Percentiles rank a stretch among this genome's conserved stretches.
These are phyloP conservation scores for Spodoptera exigua DNA, from an alignment of 2,888 invertebrate genomes.

Conservation along the genomic window DNA sequence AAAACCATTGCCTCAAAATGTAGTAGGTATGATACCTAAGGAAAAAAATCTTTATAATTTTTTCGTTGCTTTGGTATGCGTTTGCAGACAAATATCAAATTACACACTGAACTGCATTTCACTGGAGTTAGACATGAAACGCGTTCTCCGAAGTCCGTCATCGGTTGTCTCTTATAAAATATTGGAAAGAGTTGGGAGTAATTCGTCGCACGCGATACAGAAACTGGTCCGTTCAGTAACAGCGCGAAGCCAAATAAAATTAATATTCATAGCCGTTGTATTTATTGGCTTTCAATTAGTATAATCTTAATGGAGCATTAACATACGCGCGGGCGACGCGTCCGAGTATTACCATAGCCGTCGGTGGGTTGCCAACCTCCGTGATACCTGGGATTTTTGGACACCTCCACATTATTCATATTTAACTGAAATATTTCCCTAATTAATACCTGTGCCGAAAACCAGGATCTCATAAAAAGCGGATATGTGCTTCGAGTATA, in stretches of 20 bases:
- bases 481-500: constrained; percentile 15
- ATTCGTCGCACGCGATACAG: constrained; percentile 77
- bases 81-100: constrained; percentile 17
- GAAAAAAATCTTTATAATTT: too few relatives aligned
- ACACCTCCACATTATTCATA: constrained; percentile 9
- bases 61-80: too few relatives aligned
- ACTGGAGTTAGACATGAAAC: constrained; percentile 30
- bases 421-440: background rate
- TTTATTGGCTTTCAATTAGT: constrained; percentile 90
- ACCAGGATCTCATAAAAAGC: constrained; percentile 21
- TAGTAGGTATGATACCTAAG: too few relatives aligned
- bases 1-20: too few relatives aligned
- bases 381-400: constrained; percentile 29
- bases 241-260: constrained; percentile 85
- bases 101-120: constrained; percentile 29
- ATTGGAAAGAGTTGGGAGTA: constrained; percentile 54
- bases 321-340: constrained; percentile 85
- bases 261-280: constrained; percentile 89
- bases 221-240: constrained; percentile 69
- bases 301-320: constrained; percentile 89
- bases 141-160: constrained; percentile 29
- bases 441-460: constrained; percentile 1
- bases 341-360: constrained; percentile 75
- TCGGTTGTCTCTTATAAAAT: constrained; percentile 49
- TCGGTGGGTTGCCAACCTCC: constrained; percentile 72